Base-by-base conservation (phyloP, 1,140 invertebrate species). In the Hyles vespertilio region DNA sequence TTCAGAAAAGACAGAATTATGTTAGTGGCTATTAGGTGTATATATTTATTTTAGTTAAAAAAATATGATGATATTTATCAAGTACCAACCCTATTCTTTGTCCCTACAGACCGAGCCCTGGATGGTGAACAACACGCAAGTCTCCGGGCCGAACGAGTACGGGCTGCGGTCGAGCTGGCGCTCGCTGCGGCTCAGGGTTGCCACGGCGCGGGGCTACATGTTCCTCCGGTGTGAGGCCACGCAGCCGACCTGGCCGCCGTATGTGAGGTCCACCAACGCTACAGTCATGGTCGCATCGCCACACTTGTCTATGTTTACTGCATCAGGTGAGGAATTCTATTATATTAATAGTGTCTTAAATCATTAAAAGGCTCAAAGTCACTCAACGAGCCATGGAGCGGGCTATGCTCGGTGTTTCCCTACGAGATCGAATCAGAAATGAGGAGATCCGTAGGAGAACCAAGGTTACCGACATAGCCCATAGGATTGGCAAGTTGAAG, bases 271-370 rank as follows among this genome's bases (percentile, higher is more conserved):
- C 3, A 66, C 79, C 0, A 81, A 84, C 36, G 67, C 71, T 8
- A 84, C 65, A 12, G 57, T 87, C 0, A 56, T 74, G 10, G 68
- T 85, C 5, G 81, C 77, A 33, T 83, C 82, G 9, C 84, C 84
- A 10, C 80, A 85, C 63, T 57, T 85, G 10, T 84, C 79, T 33
- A 83, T 82, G 80, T 87, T 85, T 55, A 87, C 79, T 54, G 80
- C 84, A 58, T 77, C 79, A 63, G 82, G 81, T 87, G 58, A 72
- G 71, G 61, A 8, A 6, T 12, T 43, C 11, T 44, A n/a, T 44
- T 43, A 12, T 6, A 6, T 44, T 44, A 36, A 7, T 7, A 4
- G 7, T 36, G 36, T 36, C 7, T 36, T 36, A 4, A 36, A 36
- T 36, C 3, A 36, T 36, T 36, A 36, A 36, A 36, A n/a, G n/a